Conservation (phyloP, 2,888 invertebrate species). For the Sipunculus nudus region DNA sequence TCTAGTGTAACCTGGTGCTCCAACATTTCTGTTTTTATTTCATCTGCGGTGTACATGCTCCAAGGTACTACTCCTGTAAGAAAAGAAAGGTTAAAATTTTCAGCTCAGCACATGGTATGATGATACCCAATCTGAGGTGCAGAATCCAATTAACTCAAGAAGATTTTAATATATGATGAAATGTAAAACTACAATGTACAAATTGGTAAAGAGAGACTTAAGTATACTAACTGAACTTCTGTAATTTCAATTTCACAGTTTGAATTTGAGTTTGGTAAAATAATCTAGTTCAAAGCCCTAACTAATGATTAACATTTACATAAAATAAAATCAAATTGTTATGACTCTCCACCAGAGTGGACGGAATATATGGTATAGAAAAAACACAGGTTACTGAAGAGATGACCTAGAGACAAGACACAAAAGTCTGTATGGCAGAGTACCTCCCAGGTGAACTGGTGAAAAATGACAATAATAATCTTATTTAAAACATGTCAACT, state of each 20-base stretch:
- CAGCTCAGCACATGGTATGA: no score
- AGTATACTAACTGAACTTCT: neutral
- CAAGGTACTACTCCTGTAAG: conserved; percentile 25
- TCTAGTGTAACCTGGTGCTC: conserved; percentile 7
- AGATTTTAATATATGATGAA: neutral
- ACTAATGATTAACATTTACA: no score
- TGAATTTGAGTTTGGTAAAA: no score
- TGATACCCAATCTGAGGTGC: no score
- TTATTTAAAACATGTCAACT: no score
- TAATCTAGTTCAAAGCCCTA: no score
- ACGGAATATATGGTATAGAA: no score
- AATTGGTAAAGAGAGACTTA: neutral
- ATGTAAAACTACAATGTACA: neutral
- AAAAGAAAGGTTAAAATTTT: neutral
- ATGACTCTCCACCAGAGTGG: no score
- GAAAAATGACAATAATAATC: no score
- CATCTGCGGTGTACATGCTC: conserved; percentile 8
- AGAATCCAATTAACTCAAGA: neutral
- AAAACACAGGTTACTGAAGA: neutral
- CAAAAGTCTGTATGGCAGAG: neutral
- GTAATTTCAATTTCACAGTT: no score
- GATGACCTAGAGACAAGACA: neutral
- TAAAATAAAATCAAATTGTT: no score
- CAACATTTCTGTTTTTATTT: conserved; percentile 20
- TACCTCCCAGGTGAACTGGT: no score